Base-by-base conservation (phyloP, 2,113 vertebrate genomes). In the Nibea coibor region DNA sequence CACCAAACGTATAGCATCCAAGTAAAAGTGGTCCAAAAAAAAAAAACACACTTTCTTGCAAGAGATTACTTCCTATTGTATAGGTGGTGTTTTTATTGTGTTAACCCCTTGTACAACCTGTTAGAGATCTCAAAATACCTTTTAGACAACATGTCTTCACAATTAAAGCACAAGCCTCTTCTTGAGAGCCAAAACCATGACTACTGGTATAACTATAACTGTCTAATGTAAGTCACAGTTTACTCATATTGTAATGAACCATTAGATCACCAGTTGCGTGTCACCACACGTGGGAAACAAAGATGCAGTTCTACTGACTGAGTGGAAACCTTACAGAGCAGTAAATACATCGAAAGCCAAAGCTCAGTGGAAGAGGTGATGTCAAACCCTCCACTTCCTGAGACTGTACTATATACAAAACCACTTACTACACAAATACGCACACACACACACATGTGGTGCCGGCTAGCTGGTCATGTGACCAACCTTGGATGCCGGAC, bases 301-400 rank as follows among this genome's bases (percentile, higher is more conserved):
- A 35, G 61, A 51, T 63, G 31, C 45, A 22, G 39, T 59, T 87
- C 75, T 22, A 39, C 69, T 47, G 69, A 76, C 54, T 14, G 28
- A 83, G 51, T 77, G 90, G 89, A 92, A 93, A 91, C 61, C 63
- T 78, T 24, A 67, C 76, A 66, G 80, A 78, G 82, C 68, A 48
- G 67, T 63, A 72, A 85, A 81, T 69, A 82, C 81, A 87, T 59
- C 16, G 61, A 88, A 88, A 92, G 78, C 72, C 77, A 64, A 57
- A 43, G 31, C 50, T 75, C 78, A 91, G 71, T 88, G 89, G 89
- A 91, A 91, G 62, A 82, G 77, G 66, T 93, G 91, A 92, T 90
- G 91, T 94, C 91, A 94, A 85, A 90, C 79, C 71, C 87, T 92
- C 91, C 86, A 82, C 91, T 94, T 94, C 92, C 93, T 92, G 91